Evolutionary conservation across 2,797 vertebrate species (phyloP).

Genomic region (Nyctibius grandis): DNA sequence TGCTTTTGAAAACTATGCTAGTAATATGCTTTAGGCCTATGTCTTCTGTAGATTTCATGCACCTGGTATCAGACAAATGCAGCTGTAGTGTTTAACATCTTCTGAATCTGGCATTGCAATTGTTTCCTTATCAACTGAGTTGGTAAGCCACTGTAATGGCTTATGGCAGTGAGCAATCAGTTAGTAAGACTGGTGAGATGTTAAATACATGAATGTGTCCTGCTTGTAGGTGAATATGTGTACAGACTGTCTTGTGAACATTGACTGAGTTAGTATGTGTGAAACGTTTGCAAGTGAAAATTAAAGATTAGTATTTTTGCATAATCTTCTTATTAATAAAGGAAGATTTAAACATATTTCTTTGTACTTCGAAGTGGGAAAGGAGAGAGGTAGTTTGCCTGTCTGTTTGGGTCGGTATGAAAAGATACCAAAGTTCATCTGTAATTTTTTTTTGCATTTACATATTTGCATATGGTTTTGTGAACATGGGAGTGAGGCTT

Average conservation of each 20-base stretch:
- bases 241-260: neutral
- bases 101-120: neutral
- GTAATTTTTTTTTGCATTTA: neutral
- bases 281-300: constrained; percentile 3
- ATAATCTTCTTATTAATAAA: neutral
- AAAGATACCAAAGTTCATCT: neutral
- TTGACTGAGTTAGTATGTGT: neutral
- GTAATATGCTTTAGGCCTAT: neutral
- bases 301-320: neutral
- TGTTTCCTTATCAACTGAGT: neutral
- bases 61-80: neutral
- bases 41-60: neutral
- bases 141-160: neutral
- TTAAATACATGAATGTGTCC: neutral
- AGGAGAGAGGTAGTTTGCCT: neutral
- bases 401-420: neutral
- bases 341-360: neutral
- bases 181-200: neutral
- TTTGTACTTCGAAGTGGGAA: neutral
- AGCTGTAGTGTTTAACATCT: neutral
- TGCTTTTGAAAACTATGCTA: neutral
- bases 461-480: neutral
- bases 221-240: neutral
- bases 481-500: neutral
- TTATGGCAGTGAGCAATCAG: neutral